phyloP scores from a whole-genome alignment of 2,888 invertebrate species.

The Hetaerina titia region DNA sequence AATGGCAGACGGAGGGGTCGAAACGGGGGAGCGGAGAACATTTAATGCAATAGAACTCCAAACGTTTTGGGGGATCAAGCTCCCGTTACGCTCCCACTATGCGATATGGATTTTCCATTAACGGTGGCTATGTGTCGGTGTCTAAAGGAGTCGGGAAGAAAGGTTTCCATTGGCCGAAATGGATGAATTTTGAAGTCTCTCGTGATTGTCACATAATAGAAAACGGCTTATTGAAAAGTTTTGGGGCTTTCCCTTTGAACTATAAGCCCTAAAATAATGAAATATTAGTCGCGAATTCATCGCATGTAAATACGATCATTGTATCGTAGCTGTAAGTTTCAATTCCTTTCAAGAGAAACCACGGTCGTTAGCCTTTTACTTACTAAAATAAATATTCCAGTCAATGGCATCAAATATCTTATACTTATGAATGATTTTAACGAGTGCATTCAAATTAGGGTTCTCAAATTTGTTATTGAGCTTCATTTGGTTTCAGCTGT shows the following conservation, averaged over 20 bases:
- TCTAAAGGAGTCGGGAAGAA: neutral
- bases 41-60: slow-evolving; percentile 10
- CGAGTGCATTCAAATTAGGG: too few relatives aligned
- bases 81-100: neutral
- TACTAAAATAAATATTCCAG: too few relatives aligned
- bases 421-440: too few relatives aligned
- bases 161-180: neutral
- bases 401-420: too few relatives aligned
- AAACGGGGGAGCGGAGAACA: neutral
- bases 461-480: too few relatives aligned
- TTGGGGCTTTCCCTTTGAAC: neutral
- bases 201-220: neutral
- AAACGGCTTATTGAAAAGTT: neutral
- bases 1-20: neutral
- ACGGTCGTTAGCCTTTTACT: too few relatives aligned
- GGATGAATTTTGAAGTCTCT: neutral
- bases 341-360: too few relatives aligned
- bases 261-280: neutral
- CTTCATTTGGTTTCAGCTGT: too few relatives aligned
- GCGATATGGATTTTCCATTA: neutral
- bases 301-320: too few relatives aligned
- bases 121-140: neutral
- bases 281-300: too few relatives aligned
- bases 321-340: too few relatives aligned
- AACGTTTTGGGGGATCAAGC: neutral